Base-by-base conservation (phyloP, 2,888 invertebrate genomes). In the Zaprionus lineosus region DNA sequence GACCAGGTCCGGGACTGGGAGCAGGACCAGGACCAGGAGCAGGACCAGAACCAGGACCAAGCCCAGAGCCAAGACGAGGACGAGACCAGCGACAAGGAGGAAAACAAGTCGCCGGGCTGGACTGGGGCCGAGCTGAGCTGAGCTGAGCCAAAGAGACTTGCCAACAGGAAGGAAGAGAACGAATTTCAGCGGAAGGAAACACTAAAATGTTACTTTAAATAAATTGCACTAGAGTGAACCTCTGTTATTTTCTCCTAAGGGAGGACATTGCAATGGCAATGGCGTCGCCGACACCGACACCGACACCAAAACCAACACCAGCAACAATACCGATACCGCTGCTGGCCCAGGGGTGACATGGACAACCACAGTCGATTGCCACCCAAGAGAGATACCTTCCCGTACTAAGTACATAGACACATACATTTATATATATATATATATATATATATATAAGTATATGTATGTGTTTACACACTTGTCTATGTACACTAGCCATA, bases 171-270 rank as follows among this genome's bases (percentile, higher is more conserved):
- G 86, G 87, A 88, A 88, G 78, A 84, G 77, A 77, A 78, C 86
- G 85, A 84, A 84, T 84, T 79, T 84, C 77, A 84, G 76, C 86
- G 87, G 87, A 87, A 87, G 87, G 88, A 87, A 87, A 82, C 84
- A 87, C 87, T 87, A 87, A 87, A 87, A 84, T 88, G 83, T 83
- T 86, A 76, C 81, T 83, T 82, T 81, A 76, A 75, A 86, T 79
- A 82, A 85, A 87, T 81, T 84, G 73, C 86, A 74, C 74, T 77
- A 52, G 40, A 36, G 11, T 31, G 55, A 57, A 47, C 36, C 48
- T 69, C 67, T 79, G 58, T 75, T 78, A 78, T 74, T 74, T 63
- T 59, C 68, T 70, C 52, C 40, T 55, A 58, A 48, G 55, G 74
- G 61, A 69, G 74, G 77, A 58, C 77, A 65, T 55, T 65, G 78